A percentile compares a stretch with the other conserved stretches of the same genome.
phyloP scores from a whole-genome alignment of 1,140 invertebrate genomes.

The Melipona quadrifasciata region DNA sequence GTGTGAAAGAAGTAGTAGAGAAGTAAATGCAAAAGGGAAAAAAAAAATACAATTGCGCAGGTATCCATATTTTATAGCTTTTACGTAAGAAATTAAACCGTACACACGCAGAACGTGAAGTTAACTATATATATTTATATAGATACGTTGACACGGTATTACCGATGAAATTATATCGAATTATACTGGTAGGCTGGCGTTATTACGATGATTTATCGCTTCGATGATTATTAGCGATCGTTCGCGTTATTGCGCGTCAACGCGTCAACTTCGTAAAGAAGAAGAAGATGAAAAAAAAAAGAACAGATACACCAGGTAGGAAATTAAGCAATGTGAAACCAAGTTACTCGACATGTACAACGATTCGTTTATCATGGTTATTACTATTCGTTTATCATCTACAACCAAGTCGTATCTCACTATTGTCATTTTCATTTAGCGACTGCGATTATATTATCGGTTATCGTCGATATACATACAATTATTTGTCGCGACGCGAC shows the following conservation, averaged over 20 bases:
- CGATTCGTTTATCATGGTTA: conserved; percentile 33
- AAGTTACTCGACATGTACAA: neutral
- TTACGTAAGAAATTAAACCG: conserved; percentile 69
- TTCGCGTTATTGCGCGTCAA: neutral
- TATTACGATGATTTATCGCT: conserved; percentile 32
- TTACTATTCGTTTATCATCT: conserved; percentile 2
- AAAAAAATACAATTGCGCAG: conserved; percentile 43
- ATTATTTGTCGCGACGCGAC: neutral
- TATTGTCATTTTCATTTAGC: neutral
- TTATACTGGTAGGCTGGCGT: conserved; percentile 43
- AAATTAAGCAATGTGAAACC: neutral
- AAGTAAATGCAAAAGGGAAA: conserved; percentile 24
- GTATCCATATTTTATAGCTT: conserved; percentile 78
- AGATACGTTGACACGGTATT: conserved; percentile 75
- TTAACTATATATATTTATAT: conserved; percentile 82
- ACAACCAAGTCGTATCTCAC: neutral
- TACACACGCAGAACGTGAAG: conserved; percentile 66
- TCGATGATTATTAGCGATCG: neutral
- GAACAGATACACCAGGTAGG: neutral
- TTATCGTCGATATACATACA: neutral
- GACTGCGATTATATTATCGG: conserved; percentile 35
- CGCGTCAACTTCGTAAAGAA: neutral
- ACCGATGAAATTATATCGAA: conserved; percentile 67
- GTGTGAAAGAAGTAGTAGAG: conserved; percentile 29
- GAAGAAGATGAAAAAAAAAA: neutral